Evolutionary conservation across 2,888 invertebrate species (phyloP).

Genomic region (Cheilosia pagana): DNA sequence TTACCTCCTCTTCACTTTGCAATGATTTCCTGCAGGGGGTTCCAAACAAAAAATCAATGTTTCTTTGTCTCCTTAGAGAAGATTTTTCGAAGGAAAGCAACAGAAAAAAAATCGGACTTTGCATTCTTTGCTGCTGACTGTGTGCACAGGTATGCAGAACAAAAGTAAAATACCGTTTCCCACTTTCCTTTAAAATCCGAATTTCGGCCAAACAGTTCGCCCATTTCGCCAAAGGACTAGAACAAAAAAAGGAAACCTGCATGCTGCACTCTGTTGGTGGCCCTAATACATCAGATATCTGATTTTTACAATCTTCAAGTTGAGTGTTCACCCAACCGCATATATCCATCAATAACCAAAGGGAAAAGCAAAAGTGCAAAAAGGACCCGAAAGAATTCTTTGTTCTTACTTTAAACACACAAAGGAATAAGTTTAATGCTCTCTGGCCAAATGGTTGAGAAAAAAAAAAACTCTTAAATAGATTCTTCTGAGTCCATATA

Average conservation of each 20-base stretch:
- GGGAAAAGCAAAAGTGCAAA: background rate
- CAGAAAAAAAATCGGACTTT: conserved; percentile 17
- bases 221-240: background rate
- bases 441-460: conserved; percentile 23
- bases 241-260: background rate
- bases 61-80: conserved; percentile 16
- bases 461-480: conserved; percentile 13
- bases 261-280: conserved; percentile 31
- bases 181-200: conserved; percentile 14
- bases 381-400: conserved; percentile 6
- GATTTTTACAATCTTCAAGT: conserved; percentile 14
- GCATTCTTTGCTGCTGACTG: conserved; percentile 41
- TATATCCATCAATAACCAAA: background rate
- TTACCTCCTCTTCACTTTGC: background rate
- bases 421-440: conserved; percentile 34
- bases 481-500: conserved; percentile 10
- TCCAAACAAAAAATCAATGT: conserved; percentile 8
- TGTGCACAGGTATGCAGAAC: conserved; percentile 42
- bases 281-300: conserved; percentile 34
- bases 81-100: conserved; percentile 21
- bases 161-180: background rate
- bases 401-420: conserved; percentile 18
- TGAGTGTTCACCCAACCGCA: background rate
- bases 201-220: background rate
- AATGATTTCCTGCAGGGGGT: background rate